Evolutionary conservation across 1,140 invertebrate genomes (phyloP), one percentile per base, ranked within the genome.

Genomic region (Medauroidea extradentata): DNA sequence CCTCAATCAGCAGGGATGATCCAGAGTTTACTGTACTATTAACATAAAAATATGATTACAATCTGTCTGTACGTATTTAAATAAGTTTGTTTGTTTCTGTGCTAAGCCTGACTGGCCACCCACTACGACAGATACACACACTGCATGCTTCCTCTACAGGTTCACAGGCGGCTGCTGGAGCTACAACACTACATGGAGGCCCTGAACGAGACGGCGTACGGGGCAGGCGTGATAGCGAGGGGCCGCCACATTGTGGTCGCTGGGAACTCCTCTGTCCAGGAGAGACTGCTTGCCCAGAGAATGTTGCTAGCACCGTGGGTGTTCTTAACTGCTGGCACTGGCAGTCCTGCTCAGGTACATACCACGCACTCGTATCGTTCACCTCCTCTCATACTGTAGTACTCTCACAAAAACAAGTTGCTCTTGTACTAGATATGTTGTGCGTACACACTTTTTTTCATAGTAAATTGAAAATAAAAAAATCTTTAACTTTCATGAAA

Each of bases 141-240:
- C 29, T 7, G 11, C 5, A 4, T 34, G 29, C 11, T 4, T 34
- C 21, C 21, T 21, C 23, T 53, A 14, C 41, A 68, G 81, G 52
- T 86, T 29, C 85, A 88, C 67, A 71, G 86, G 5, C 71, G 85
- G 21, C 68, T 81, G 11, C 69, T 87, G n/a, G 61, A 75, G 64
- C 87, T 89, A 70, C 87, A 89, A 69, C 74, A 75, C 13, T 81
- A 82, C 61, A 86, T 86, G 25, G 86, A 88, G 71, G 69, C 86
- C 4, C 67, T 88, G 14, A 84, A 89, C 70, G 86, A 88, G 71
- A 76, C 78, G 4, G 85, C 70, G 2, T 72, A 65, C 59, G 79
- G 78, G 0, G 66, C 74, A 54, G 83, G 86, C 5, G 68, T 89
- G 23, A 76, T 87, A 24, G 78, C 80, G 3, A 73, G 80, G 64